A percentile compares a stretch with the other conserved stretches of the same genome.
Evolutionary conservation across 2,797 vertebrate species (phyloP).

Genomic region (Gymnopithys bicolor): DNA sequence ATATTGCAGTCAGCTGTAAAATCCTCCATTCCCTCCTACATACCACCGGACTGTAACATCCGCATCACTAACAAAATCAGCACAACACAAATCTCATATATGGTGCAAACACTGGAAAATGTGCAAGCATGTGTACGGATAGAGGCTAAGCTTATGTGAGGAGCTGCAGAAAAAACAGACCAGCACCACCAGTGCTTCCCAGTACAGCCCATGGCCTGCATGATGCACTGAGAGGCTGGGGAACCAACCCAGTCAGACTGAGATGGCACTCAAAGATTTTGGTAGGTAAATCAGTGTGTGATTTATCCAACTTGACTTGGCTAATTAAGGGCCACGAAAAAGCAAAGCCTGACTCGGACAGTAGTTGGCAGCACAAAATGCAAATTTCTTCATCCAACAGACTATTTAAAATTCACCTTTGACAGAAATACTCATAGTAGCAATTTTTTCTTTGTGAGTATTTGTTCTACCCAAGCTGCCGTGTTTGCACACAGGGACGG

Average conservation of each 20-base stretch:
- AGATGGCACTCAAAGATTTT: not conserved
- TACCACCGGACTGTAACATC: constrained; percentile 35
- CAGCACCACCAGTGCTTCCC: not conserved
- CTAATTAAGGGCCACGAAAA: not conserved
- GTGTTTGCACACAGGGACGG: not conserved
- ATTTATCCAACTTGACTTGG: not conserved
- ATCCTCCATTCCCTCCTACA: constrained; percentile 29
- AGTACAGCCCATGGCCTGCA: not conserved
- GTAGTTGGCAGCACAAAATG: not conserved
- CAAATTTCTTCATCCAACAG: not conserved
- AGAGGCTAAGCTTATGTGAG: not conserved
- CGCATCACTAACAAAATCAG: constrained; percentile 26
- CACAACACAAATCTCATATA: not conserved
- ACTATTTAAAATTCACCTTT: constrained; percentile 1
- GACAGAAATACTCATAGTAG: not conserved
- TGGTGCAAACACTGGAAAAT: not conserved
- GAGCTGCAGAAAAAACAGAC: not conserved
- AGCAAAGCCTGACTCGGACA: not conserved
- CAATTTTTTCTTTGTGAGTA: not conserved
- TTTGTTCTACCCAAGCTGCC: not conserved
- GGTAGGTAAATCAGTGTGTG: not conserved
- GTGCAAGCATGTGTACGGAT: accelerated
- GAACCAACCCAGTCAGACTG: not conserved
- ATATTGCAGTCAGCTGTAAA: constrained; percentile 52
- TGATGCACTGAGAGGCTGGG: not conserved